phyloP scores from a whole-genome alignment of 2,113 vertebrate genomes.

The Chloropsis cyanopogon region DNA sequence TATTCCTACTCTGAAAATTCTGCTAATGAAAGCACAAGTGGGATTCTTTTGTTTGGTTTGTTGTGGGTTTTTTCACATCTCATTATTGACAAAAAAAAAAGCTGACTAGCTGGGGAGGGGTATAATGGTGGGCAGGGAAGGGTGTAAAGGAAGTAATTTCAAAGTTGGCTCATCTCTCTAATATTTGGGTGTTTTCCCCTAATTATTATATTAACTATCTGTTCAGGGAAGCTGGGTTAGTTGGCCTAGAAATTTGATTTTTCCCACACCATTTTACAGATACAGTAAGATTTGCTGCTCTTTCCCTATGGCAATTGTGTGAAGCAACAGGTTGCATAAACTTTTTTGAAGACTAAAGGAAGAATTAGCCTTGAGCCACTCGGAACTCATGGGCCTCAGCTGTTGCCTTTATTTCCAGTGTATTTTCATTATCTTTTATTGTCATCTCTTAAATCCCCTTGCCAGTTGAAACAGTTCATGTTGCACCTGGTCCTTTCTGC shows the following conservation, averaged over 20 bases:
- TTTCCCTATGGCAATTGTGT: neutral
- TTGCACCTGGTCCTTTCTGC: neutral
- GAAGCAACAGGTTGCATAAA: neutral
- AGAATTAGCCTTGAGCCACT: neutral
- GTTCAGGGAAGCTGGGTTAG: neutral
- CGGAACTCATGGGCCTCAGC: neutral
- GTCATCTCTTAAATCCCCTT: neutral
- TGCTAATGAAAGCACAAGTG: neutral
- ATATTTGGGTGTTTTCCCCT: neutral
- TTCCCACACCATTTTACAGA: neutral
- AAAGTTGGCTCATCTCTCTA: neutral
- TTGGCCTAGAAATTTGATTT: neutral
- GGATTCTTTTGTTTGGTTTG: neutral
- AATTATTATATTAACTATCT: neutral
- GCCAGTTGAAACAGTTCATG: neutral
- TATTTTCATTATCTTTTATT: neutral
- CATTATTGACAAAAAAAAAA: neutral
- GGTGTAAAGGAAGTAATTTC: neutral
- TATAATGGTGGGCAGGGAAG: neutral
- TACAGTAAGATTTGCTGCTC: neutral
- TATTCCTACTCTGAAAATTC: neutral
- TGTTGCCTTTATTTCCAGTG: neutral
- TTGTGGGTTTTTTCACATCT: neutral
- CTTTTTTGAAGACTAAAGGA: neutral
- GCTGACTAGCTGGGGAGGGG: neutral